A percentile compares a stretch with the other conserved stretches of the same genome.
phyloP scores from a whole-genome alignment of 2,888 invertebrate species.

The Arge pagana region DNA sequence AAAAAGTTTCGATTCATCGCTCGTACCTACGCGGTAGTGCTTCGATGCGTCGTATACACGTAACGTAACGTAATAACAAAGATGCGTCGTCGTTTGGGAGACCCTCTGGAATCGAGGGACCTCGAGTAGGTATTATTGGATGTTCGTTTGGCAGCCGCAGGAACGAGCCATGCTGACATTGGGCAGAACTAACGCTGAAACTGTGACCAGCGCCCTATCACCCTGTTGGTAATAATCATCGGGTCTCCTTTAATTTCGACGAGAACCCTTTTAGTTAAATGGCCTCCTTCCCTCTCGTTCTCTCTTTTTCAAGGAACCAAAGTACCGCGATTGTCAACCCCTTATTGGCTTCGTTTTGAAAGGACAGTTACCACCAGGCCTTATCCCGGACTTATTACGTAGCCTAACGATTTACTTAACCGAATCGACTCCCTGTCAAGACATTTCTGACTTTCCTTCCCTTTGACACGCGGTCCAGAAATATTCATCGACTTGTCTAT shows the following conservation, averaged over 20 bases:
- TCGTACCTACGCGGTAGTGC: too few species aligned
- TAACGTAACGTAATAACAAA: too few species aligned
- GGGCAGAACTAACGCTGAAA: too few species aligned
- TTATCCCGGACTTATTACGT: constrained; percentile 17
- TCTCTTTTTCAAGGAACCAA: constrained; percentile 16
- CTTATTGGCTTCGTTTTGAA: constrained; percentile 21
- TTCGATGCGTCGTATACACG: too few species aligned
- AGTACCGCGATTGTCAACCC: constrained; percentile 22
- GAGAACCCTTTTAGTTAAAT: constrained; percentile 49
- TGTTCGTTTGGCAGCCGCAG: constrained; percentile 20
- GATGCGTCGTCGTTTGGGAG: too few species aligned
- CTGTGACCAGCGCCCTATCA: neutral
- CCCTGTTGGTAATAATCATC: constrained; percentile 41
- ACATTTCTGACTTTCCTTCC: too few species aligned
- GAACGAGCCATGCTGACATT: constrained; percentile 12
- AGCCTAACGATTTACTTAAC: constrained; percentile 16
- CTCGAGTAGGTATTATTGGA: constrained; percentile 14
- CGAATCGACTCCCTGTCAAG: constrained; percentile 11
- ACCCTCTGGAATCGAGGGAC: constrained; percentile 8
- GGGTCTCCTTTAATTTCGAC: constrained; percentile 50
- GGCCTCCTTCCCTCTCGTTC: constrained; percentile 32
- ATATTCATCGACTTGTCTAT: too few species aligned
- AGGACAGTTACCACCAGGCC: constrained; percentile 12
- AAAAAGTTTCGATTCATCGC: constrained; percentile 15
- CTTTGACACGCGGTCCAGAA: too few species aligned